Evolutionary conservation across 2,113 vertebrate genomes (phyloP).

Genomic region (Tragelaphus imberbis): DNA sequence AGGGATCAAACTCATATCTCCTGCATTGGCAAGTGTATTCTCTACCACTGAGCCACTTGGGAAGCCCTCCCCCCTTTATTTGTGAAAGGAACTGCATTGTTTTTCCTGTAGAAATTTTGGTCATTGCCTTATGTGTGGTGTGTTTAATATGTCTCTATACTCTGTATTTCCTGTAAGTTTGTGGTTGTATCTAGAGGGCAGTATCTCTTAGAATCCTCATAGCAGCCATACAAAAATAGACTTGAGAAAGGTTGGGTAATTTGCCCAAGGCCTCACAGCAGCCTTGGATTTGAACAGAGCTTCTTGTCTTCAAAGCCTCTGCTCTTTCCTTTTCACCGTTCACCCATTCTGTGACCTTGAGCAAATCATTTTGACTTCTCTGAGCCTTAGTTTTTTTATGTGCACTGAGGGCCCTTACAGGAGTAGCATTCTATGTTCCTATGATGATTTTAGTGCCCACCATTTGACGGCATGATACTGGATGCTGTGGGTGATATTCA

Average conservation of each 20-base stretch:
- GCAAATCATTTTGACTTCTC: background rate
- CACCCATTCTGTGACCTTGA: background rate
- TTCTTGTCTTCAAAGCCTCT: background rate
- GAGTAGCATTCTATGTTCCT: background rate
- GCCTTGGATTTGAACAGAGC: background rate
- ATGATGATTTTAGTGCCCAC: background rate
- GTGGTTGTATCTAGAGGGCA: background rate
- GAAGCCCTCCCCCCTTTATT: background rate
- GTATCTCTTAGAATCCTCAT: background rate
- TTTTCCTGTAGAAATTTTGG: background rate
- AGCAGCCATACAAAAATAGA: background rate
- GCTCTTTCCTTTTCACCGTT: background rate
- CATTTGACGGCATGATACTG: background rate
- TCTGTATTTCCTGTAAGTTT: background rate
- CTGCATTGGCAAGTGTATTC: background rate
- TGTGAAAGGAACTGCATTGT: background rate
- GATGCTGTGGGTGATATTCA: background rate
- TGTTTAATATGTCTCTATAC: background rate
- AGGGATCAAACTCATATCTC: background rate
- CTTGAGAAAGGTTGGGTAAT: background rate
- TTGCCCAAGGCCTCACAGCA: background rate
- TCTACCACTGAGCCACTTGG: background rate
- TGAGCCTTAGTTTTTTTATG: background rate
- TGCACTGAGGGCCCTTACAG: background rate
- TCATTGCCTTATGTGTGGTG: background rate